phyloP scores from a whole-genome alignment of 2,113 vertebrate genomes.

The Pyrgilauda ruficollis region DNA sequence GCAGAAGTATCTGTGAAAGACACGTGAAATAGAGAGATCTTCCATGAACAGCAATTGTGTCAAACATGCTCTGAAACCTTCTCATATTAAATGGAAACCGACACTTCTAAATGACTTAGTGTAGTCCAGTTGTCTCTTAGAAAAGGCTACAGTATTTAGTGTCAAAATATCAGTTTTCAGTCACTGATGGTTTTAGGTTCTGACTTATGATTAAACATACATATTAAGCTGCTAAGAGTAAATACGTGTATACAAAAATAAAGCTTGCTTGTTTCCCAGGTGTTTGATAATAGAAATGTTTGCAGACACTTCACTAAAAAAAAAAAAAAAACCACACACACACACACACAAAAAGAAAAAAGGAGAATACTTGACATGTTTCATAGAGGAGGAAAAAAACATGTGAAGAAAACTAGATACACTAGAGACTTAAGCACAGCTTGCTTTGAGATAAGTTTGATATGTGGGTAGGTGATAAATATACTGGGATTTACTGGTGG shows the following conservation, averaged over 20 bases:
- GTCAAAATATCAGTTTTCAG: neutral
- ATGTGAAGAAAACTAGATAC: neutral
- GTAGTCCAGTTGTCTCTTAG: neutral
- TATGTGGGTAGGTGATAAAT: neutral
- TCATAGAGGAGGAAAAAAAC: neutral
- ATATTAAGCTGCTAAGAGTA: neutral
- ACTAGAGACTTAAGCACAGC: neutral
- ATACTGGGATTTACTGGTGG: neutral
- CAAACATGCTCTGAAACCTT: neutral
- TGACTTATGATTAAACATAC: neutral
- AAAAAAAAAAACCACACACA: rapidly evolving
- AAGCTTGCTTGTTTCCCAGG: neutral
- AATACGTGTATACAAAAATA: neutral
- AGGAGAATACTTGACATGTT: neutral
- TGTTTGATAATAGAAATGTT: neutral
- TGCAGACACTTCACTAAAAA: neutral
- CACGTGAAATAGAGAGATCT: neutral
- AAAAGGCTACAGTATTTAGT: neutral
- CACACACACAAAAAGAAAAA: neutral
- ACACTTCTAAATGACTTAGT: neutral
- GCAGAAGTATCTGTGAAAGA: neutral
- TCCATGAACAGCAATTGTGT: neutral
- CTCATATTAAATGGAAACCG: neutral
- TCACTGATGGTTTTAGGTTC: neutral
- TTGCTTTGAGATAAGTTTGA: neutral